These are phyloP conservation scores for Oikopleura vanhoeffeni DNA, from an alignment of 23 tunicate species.

Conservation along the genomic window DNA sequence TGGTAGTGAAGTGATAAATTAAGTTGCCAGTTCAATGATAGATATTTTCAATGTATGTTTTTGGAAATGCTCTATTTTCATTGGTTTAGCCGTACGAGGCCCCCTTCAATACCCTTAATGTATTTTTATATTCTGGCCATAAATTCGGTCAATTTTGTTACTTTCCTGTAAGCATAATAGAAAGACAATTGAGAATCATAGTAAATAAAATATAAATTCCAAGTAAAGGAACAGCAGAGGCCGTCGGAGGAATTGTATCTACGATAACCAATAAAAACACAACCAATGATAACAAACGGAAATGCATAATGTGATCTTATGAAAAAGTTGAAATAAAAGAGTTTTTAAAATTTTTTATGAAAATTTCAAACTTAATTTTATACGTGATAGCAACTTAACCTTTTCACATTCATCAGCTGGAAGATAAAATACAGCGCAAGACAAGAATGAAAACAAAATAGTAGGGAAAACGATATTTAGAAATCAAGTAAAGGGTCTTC, in stretches of 20 bases:
- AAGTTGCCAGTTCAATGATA: too few species aligned
- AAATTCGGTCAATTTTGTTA: too few species aligned
- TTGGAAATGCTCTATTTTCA: too few species aligned
- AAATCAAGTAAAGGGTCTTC: slow-evolving; percentile 53
- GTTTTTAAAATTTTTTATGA: too few species aligned
- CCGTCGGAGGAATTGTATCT: slow-evolving; percentile 83
- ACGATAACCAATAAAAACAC: slow-evolving; percentile 87
- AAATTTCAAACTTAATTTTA: too few species aligned
- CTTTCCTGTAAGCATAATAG: slow-evolving; percentile 83
- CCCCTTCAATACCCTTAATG: too few species aligned
- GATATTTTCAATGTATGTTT: too few species aligned
- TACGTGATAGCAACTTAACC: too few species aligned
- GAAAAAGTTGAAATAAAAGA: too few species aligned
- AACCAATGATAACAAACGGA: slow-evolving; percentile 77
- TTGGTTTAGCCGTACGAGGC: too few species aligned
- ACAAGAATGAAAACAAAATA: slow-evolving; percentile 66
- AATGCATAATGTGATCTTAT: slow-evolving; percentile 82
- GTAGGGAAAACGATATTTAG: slow-evolving; percentile 89
- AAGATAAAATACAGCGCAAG: slow-evolving; percentile 89
- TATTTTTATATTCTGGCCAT: too few species aligned
- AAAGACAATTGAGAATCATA: slow-evolving; percentile 73
- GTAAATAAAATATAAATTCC: slow-evolving; percentile 88
- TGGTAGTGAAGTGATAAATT: too few species aligned
- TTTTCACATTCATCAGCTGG: slow-evolving; percentile 96
- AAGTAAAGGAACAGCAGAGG: slow-evolving; percentile 69